phyloP scores from a whole-genome alignment of 2,888 invertebrate genomes.

The Dugesia japonica region DNA sequence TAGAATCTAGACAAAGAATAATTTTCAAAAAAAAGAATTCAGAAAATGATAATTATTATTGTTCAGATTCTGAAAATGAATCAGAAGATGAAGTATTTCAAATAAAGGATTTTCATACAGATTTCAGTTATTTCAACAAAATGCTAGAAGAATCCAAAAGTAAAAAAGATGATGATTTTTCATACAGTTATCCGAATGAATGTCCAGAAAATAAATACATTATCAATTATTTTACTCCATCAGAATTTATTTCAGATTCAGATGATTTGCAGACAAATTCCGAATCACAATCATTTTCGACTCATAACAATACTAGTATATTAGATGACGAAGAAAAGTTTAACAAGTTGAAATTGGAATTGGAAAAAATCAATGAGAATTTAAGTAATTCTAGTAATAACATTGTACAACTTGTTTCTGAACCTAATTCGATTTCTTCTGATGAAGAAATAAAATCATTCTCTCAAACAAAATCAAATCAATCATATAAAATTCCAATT shows the following conservation, averaged over 20 bases:
- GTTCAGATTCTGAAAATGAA: neutral
- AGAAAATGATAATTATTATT: neutral
- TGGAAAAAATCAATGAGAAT: too few relatives aligned
- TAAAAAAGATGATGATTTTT: neutral
- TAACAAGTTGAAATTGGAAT: too few relatives aligned
- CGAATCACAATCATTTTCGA: too few relatives aligned
- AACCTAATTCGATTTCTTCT: too few relatives aligned
- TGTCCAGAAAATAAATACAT: neutral
- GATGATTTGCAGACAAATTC: neutral
- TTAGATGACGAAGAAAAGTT: too few relatives aligned
- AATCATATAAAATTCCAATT: too few relatives aligned
- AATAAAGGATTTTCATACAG: neutral
- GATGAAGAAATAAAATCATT: too few relatives aligned
- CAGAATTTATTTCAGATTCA: neutral
- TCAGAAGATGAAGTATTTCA: neutral
- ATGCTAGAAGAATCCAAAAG: neutral
- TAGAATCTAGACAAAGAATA: conserved; percentile 1
- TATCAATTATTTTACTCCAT: neutral
- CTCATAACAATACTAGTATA: too few relatives aligned
- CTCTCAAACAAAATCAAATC: too few relatives aligned
- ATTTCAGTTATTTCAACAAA: neutral
- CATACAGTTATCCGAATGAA: neutral
- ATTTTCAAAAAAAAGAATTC: neutral
- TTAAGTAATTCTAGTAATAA: too few relatives aligned
- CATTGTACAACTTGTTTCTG: too few relatives aligned